Evolutionary conservation across 2,888 invertebrate species (phyloP).

Genomic region (Marasmarcha lunaedactyla): DNA sequence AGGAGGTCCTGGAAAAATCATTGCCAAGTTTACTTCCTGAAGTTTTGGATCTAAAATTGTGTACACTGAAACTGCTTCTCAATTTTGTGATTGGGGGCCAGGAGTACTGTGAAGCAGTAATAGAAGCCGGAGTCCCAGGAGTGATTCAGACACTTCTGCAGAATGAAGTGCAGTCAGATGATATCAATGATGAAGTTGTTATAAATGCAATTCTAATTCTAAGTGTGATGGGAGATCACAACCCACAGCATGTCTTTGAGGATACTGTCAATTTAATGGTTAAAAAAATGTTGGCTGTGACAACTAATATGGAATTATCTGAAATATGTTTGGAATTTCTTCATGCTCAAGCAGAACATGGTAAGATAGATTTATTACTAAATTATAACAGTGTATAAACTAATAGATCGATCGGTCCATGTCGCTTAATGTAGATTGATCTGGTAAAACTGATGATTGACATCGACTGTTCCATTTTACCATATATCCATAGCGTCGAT

Average conservation of each 20-base stretch:
- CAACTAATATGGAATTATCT: conserved; percentile 78
- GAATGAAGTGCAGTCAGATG: conserved; percentile 51
- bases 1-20: conserved; percentile 42
- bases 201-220: conserved; percentile 69
- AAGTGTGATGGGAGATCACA: conserved; percentile 73
- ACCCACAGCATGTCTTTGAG: conserved; percentile 70
- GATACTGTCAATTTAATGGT: conserved; percentile 69
- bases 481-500: too few relatives aligned
- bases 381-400: too few relatives aligned
- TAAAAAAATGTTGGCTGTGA: conserved; percentile 73
- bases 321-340: conserved; percentile 82
- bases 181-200: conserved; percentile 68
- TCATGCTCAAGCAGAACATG: conserved; percentile 81
- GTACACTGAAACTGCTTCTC: conserved; percentile 78
- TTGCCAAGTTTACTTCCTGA: conserved; percentile 31
- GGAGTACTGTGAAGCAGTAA: conserved; percentile 71
- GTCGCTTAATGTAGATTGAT: too few relatives aligned
- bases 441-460: too few relatives aligned
- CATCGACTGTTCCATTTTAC: too few relatives aligned
- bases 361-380: too few relatives aligned
- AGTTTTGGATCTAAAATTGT: conserved; percentile 71
- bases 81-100: conserved; percentile 84
- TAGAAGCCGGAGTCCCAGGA: conserved; percentile 65
- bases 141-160: conserved; percentile 63
- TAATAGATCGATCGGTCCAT: too few relatives aligned